Evolutionary conservation across 2,797 vertebrate genomes (phyloP).

Genomic region (Knipowitschia caucasica): DNA sequence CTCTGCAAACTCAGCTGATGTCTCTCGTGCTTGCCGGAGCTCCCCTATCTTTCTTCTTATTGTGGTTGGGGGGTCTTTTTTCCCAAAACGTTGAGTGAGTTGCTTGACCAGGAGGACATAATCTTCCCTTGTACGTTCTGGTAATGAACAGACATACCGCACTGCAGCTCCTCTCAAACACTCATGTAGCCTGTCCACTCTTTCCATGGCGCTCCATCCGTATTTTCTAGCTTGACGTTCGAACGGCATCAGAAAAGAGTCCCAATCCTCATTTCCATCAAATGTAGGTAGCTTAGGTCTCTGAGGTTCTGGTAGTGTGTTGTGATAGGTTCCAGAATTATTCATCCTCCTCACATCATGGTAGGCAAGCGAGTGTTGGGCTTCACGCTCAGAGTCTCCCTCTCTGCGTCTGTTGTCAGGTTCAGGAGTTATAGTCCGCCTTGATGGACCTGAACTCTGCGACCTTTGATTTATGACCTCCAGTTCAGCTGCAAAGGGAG

Average conservation of each 20-base stretch:
- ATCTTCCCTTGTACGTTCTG: slow-evolving; percentile 9
- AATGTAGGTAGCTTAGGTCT: slow-evolving; percentile 10
- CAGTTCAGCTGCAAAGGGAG: background rate
- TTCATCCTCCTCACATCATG: background rate
- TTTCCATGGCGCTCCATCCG: slow-evolving; percentile 7
- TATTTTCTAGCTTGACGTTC: slow-evolving; percentile 4
- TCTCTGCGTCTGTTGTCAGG: slow-evolving; percentile 1
- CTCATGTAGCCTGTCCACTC: slow-evolving; percentile 10
- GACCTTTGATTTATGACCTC: background rate
- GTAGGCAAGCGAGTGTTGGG: background rate
- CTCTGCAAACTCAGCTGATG: slow-evolving; percentile 24
- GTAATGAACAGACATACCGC: slow-evolving; percentile 14
- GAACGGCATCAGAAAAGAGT: slow-evolving; percentile 18
- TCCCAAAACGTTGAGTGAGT: background rate
- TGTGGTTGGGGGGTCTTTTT: background rate
- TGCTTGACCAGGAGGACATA: background rate
- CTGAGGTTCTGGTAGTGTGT: background rate
- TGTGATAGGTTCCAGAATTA: background rate
- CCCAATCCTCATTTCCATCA: slow-evolving; percentile 16
- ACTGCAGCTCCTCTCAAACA: slow-evolving; percentile 9
- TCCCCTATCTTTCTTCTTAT: slow-evolving; percentile 16
- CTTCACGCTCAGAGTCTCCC: background rate
- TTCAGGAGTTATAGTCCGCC: background rate
- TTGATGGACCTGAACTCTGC: background rate
- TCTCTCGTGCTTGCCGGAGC: slow-evolving; percentile 4